A percentile compares a stretch with the other conserved stretches of the same genome.
Conservation (phyloP, 1,140 invertebrate species). For the Mamestra configurata region DNA sequence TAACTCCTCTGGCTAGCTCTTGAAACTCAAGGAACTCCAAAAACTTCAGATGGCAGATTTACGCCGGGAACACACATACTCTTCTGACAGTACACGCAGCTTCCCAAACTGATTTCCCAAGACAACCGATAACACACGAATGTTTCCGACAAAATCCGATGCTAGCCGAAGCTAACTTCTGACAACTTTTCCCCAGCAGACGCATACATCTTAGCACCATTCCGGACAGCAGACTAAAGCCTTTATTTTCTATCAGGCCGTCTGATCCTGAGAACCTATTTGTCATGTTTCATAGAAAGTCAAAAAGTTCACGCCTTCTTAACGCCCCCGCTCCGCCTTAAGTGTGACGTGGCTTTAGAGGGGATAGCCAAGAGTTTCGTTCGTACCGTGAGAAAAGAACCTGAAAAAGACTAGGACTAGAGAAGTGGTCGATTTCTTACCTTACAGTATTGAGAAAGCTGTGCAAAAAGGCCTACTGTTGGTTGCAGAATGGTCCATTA, state of each 20-base stretch:
- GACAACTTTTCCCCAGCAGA: no score
- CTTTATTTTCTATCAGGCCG: neutral
- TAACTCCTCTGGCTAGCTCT: no score
- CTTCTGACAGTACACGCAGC: no score
- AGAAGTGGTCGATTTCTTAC: neutral
- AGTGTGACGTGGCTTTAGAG: neutral
- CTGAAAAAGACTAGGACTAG: neutral
- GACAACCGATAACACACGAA: no score
- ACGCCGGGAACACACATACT: no score
- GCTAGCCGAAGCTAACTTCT: no score
- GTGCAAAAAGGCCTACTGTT: neutral
- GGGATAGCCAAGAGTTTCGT: neutral
- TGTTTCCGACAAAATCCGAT: no score
- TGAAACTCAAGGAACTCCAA: no score
- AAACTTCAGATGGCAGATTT: no score
- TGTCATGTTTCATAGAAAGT: conserved; percentile 10
- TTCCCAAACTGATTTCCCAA: no score
- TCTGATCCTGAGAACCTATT: conserved; percentile 4
- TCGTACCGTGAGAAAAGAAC: neutral
- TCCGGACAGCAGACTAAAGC: neutral
- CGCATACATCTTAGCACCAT: no score
- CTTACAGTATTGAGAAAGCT: neutral
- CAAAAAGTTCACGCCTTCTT: conserved; percentile 17
- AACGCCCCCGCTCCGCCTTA: conserved; percentile 20
- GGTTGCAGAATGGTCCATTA: no score